A percentile compares a stretch with the other conserved stretches of the same genome.
These are phyloP conservation scores for Stenolophus ochropezus DNA, from an alignment of 2,888 invertebrate genomes.

Conservation along the genomic window DNA sequence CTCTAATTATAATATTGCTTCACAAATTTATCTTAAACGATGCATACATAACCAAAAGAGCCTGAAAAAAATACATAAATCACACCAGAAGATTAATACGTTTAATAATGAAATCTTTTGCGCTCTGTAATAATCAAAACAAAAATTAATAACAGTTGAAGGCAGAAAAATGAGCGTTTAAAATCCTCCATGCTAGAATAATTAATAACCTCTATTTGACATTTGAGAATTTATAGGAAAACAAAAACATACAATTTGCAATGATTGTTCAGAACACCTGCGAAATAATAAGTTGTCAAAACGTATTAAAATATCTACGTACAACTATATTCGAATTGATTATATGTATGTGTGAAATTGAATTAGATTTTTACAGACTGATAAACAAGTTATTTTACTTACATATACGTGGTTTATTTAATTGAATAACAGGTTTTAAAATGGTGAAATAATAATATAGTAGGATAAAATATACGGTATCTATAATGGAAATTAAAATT, in stretches of 20 bases:
- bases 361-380: background rate
- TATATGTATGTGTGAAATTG: background rate
- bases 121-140: slow-evolving; percentile 38
- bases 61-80: slow-evolving; percentile 15
- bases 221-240: slow-evolving; percentile 19
- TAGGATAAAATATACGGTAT: background rate
- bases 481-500: too few relatives aligned
- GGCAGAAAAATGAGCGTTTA: background rate
- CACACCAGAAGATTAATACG: slow-evolving; percentile 22
- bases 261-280: slow-evolving; percentile 19
- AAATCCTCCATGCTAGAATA: slow-evolving; percentile 7
- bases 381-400: background rate
- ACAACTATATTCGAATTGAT: background rate
- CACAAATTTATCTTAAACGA: background rate
- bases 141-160: slow-evolving; percentile 21
- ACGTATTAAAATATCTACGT: background rate
- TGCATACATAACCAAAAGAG: slow-evolving; percentile 7
- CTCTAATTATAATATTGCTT: slow-evolving; percentile 16
- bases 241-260: slow-evolving; percentile 6
- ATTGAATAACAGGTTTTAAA: background rate
- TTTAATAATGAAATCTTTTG: slow-evolving; percentile 1
- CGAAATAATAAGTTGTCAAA: background rate
- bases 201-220: slow-evolving; percentile 18
- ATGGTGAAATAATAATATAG: background rate
- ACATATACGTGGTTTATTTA: background rate